Base-by-base conservation (phyloP, 2,888 invertebrate species). In the Autographa gamma region DNA sequence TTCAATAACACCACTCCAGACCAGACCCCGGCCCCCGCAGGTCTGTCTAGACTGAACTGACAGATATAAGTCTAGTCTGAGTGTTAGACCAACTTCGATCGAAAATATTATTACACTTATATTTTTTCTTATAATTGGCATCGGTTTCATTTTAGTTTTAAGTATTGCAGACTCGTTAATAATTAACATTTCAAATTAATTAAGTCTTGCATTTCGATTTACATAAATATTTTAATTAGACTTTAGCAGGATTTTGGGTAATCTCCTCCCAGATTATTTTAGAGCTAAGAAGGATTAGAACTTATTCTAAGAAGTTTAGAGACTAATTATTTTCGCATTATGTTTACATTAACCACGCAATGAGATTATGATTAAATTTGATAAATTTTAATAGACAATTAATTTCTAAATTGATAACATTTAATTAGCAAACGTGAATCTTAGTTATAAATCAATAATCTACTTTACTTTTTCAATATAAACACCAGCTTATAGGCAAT, bases 11-110 rank as follows among this genome's bases (percentile, higher is more conserved):
- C 61, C 48, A 60, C 63, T 63, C 56, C 48, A 74, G 65, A 60
- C 61, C 58, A 73, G 64, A 69, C 63, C 59, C 56, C 18, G 60
- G 60, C 72, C 73, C 56, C 74, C 52, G 41, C 31, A 60, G 34
- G 63, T 62, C 25, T 61, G 85, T 86, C 85, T 86, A 85, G 85
- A 84, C 86, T 71, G 66, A 81, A 76, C 76, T 84, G 82, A 77
- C 79, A 81, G 82, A 73, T 77, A 71, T 67, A 74, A 66, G 63
- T 76, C 66, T 66, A 63, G 74, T 66, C 69, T 66, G 68, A 75
- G 63, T 60, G 34, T 59, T 63, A 41, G 38, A 31, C 61, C 65
- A 65, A 71, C 56, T 70, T 70, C 58, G 59, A 72, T 71, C 41
- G 31, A 6, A n/a, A 9, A 25, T n/a, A 62, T 61, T 58, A 16